Percentiles rank a stretch among this genome's conserved stretches.
phyloP scores from a whole-genome alignment of 2,888 invertebrate species.

The Allygus modestus region DNA sequence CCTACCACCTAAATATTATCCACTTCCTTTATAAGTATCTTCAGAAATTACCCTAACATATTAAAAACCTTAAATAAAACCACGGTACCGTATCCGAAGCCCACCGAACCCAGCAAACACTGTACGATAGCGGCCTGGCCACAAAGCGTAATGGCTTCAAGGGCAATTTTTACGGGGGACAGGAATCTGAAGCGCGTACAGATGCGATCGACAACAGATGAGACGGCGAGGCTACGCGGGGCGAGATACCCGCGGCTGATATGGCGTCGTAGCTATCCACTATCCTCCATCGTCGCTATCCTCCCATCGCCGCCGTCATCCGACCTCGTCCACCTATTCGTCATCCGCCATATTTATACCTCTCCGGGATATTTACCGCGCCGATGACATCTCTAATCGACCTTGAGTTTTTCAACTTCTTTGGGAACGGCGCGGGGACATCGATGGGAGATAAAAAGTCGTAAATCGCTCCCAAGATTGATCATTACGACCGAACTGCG shows the following conservation, averaged over 20 bases:
- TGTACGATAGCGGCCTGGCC: background rate
- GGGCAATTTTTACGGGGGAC: slow-evolving; percentile 12
- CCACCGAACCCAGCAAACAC: too few species aligned
- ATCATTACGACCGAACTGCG: slow-evolving; percentile 6
- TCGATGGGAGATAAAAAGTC: slow-evolving; percentile 25
- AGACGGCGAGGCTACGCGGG: background rate
- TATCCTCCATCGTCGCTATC: background rate
- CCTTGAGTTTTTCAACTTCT: slow-evolving; percentile 2
- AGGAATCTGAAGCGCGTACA: slow-evolving; percentile 25
- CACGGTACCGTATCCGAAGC: too few species aligned
- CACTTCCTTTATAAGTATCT: too few species aligned
- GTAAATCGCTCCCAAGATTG: background rate
- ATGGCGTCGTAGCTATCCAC: background rate
- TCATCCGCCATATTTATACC: slow-evolving; percentile 35
- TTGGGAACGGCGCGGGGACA: background rate
- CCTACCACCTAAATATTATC: too few species aligned
- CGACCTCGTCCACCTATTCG: too few species aligned
- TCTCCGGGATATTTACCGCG: slow-evolving; percentile 24
- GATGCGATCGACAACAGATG: slow-evolving; percentile 15
- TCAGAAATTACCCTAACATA: too few species aligned
- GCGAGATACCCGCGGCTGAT: slow-evolving; percentile 8
- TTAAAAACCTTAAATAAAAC: too few species aligned
- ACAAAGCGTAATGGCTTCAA: background rate
- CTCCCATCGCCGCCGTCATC: too few species aligned
- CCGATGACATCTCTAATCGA: slow-evolving; percentile 34